Evolutionary conservation across 2,113 vertebrate genomes (phyloP), one percentile per base, ranked within the genome.

Genomic region (Lampris megalopsis): DNA sequence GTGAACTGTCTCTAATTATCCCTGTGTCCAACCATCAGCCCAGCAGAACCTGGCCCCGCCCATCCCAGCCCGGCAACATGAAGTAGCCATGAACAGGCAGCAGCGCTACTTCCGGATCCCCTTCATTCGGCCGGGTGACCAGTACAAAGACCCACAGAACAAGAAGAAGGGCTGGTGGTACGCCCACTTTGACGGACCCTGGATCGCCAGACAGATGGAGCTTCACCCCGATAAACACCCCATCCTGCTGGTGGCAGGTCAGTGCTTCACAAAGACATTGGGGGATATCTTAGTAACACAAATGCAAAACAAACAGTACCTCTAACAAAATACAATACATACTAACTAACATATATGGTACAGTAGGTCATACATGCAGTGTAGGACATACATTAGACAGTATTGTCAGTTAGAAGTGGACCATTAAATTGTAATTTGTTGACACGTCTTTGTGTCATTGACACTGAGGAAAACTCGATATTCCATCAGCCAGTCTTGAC

Each of bases 161-260:
- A 98, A 97, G 92, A 99, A 99, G 88, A 99, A 99, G 81, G 98
- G 98, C 9, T 99, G 98, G 98, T 99, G 98, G 98, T 99, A 98
- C 0, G 98, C 98, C 0, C 98, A 99, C 84, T 99, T 99, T 1
- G 98, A 99, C 70, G 98, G 98, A 48, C 94, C 96, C 0, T 99
- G 98, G 98, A 99, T 99, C 73, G 98, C 98, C 75, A 88, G 98
- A 35, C 98, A 99, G 49, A 99, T 99, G 98, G 98, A 99, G 76
- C 96, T 99, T 24, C 98, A 99, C 66, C 98, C 98, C 0, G 98
- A 99, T 59, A 99, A 99, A 81, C 95, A 96, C 1, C 98, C 98
- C 80, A 97, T 99, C 80, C 88, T 99, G 35, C 95, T 99, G 58
- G 97, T 99, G 82, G 98, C 98, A 1, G 98, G 98, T 99, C 63